Evolutionary conservation across 2,113 vertebrate species (phyloP).

Genomic region (Sylvilagus bachmani): DNA sequence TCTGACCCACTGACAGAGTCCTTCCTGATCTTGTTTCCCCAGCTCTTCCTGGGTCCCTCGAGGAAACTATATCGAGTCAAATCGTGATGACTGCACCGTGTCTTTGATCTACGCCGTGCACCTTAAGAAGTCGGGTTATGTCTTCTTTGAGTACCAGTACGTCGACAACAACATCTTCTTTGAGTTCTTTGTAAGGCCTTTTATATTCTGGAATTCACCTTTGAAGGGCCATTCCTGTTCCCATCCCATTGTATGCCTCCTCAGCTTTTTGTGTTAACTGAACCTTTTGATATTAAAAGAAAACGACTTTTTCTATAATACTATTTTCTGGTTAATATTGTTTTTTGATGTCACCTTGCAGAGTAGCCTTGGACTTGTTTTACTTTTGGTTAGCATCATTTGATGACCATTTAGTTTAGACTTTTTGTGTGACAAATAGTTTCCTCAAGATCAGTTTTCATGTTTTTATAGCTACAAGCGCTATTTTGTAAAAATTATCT

Average conservation of each 20-base stretch:
- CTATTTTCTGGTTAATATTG: not conserved
- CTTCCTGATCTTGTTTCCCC: slow-evolving; percentile 78
- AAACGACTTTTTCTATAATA: not conserved
- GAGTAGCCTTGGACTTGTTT: not conserved
- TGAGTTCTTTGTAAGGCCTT: slow-evolving; percentile 97
- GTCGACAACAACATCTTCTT: slow-evolving; percentile 98
- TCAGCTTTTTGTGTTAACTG: not conserved
- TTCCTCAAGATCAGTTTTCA: slow-evolving; percentile 4
- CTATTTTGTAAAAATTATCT: slow-evolving; percentile 51
- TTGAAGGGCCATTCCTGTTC: slow-evolving; percentile 3
- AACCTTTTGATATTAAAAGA: slow-evolving; percentile 6
- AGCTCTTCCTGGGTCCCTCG: slow-evolving; percentile 95
- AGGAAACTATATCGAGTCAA: slow-evolving; percentile 97
- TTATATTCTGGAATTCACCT: slow-evolving; percentile 66
- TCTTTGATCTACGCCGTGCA: slow-evolving; percentile 97
- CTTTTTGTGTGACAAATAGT: not conserved
- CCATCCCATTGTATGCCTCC: not conserved
- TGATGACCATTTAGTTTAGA: not conserved
- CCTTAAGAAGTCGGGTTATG: slow-evolving; percentile 96
- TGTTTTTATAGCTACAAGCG: not conserved
- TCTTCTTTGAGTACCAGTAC: slow-evolving; percentile 98
- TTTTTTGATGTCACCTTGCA: not conserved
- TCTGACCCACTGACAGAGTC: slow-evolving; percentile 51
- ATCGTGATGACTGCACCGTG: slow-evolving; percentile 97
- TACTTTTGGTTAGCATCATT: not conserved